Conservation (phyloP, 2,113 vertebrate genomes). For the Halichoeres trimaculatus region DNA sequence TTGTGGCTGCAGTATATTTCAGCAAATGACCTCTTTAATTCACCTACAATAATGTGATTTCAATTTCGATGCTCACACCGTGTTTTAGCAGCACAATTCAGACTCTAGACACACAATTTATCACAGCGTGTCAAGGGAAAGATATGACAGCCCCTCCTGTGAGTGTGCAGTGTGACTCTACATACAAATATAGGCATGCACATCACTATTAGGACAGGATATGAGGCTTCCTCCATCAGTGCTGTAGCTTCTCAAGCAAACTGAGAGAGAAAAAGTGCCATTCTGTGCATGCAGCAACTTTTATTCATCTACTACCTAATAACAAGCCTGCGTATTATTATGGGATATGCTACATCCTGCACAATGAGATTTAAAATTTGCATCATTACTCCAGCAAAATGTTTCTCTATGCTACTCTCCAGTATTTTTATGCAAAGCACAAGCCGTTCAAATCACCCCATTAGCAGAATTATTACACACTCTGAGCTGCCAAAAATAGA, state of each 20-base stretch:
- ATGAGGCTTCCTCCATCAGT: background rate
- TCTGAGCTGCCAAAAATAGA: constrained; percentile 56
- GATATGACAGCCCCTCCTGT: constrained; percentile 19
- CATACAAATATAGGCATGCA: background rate
- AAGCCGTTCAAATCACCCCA: constrained; percentile 28
- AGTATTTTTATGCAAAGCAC: constrained; percentile 7
- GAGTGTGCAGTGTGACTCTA: constrained; percentile 15
- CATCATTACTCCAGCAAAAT: background rate
- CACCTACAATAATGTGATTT: constrained; percentile 1
- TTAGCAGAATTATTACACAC: constrained; percentile 49
- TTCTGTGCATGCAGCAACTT: too few relatives aligned
- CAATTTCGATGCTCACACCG: constrained; percentile 42
- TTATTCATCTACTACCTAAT: too few relatives aligned
- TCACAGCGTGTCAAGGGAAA: background rate
- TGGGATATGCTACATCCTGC: background rate
- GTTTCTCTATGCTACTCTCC: background rate
- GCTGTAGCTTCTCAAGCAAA: too few relatives aligned
- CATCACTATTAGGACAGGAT: background rate
- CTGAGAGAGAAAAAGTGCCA: too few relatives aligned
- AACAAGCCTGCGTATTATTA: background rate
- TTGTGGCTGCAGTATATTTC: background rate
- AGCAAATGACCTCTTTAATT: constrained; percentile 12
- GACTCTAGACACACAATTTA: background rate
- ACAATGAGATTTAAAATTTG: background rate
- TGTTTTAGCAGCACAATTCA: constrained; percentile 19